Evolutionary conservation across 2,888 invertebrate genomes (phyloP), one percentile per base, ranked within the genome.

Genomic region (Polyploca ridens): DNA sequence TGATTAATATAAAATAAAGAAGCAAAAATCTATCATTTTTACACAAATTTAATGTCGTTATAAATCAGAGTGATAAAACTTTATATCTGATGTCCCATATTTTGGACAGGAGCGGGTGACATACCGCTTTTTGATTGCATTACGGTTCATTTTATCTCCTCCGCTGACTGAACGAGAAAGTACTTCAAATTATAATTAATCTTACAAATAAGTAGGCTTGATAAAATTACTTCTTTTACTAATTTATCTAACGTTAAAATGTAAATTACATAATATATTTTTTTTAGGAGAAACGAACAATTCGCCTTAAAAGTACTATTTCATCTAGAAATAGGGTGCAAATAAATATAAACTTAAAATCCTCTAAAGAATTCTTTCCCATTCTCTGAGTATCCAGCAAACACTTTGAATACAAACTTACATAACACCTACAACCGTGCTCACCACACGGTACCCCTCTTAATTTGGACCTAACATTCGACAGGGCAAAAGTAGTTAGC

Each of bases 1-100:
- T 41, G 5, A 41, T 13, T 13, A 41, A 41, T 3, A 41, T 41
- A 3, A 41, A 41, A 61, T 61, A 14, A 44, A 44, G 19, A 41
- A 44, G 19, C 27, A 44, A 41, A 72, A 73, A 81, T 81, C 84
- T 85, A 82, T 87, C 84, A 87, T 87, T 89, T 86, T 90, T 85
- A 84, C 79, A 75, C 69, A 79, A 77, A 76, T 85, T 85, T 88
- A 89, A 89, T 90, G 83, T 81, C 76, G 73, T 75, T 77, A 88
- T 90, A 90, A 90, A 90, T 90, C 89, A 86, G 74, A 63, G 69
- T 69, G 79, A 84, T 88, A 87, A 85, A 88, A 79, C 71, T 82
- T 78, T 82, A 80, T 86, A 87, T 85, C 83, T 78, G 82, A 82
- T 83, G 77, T 69, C 72, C 73, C 71, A 70, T 69, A 62, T 63